These are phyloP conservation scores for Hephaestus fuliginosus DNA, from an alignment of 2,797 vertebrate species.

Conservation along the genomic window DNA sequence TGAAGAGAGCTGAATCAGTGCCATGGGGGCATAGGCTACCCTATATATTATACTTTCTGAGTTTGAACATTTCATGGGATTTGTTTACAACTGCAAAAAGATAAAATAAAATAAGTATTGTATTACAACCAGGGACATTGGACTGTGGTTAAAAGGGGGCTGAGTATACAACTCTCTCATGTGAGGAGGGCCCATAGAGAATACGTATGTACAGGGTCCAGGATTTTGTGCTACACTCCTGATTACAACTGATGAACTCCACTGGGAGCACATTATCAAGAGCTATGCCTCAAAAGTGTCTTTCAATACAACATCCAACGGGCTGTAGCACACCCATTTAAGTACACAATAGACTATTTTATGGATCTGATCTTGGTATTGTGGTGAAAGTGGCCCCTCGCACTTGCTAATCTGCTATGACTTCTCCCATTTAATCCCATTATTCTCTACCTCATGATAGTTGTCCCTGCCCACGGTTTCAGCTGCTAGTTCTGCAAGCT, in stretches of 20 bases:
- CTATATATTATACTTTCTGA: too few relatives aligned
- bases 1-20: not conserved
- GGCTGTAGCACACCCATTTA: not conserved
- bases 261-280: not conserved
- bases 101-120: not conserved
- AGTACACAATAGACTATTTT: not conserved
- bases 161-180: too few relatives aligned
- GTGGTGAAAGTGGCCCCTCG: slow-evolving; percentile 4
- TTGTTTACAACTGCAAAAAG: not conserved
- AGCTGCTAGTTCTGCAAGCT: slow-evolving; percentile 93
- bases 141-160: too few relatives aligned
- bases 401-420: slow-evolving; percentile 29
- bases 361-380: slow-evolving; percentile 24
- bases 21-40: not conserved
- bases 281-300: slow-evolving; percentile 21
- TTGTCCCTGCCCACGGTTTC: slow-evolving; percentile 89
- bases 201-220: too few relatives aligned
- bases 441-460: slow-evolving; percentile 91
- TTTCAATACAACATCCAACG: slow-evolving; percentile 15
- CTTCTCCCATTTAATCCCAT: slow-evolving; percentile 24
- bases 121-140: not conserved
- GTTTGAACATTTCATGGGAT: not conserved
- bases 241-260: slow-evolving; percentile 4
- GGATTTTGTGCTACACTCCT: too few relatives aligned
- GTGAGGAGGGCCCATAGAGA: too few relatives aligned